phyloP scores from a whole-genome alignment of 2,113 vertebrate species.

The Pica pica region DNA sequence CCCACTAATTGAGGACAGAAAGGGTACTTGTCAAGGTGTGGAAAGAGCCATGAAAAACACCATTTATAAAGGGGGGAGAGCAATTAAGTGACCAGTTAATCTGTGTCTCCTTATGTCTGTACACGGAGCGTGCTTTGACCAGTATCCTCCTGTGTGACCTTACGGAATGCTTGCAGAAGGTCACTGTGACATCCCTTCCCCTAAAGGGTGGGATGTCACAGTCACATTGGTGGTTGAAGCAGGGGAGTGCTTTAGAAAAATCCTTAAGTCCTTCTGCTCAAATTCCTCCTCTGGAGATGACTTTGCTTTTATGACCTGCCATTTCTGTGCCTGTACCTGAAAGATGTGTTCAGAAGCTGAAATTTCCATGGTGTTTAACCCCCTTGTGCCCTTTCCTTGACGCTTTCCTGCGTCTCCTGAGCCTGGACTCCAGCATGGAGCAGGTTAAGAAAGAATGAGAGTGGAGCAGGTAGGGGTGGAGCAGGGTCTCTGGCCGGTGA shows the following conservation, averaged over 20 bases:
- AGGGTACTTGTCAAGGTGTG: not conserved
- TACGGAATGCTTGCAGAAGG: not conserved
- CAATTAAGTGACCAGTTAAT: not conserved
- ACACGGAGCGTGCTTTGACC: not conserved
- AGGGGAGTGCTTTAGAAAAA: not conserved
- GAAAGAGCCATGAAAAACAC: not conserved
- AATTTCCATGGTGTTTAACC: not conserved
- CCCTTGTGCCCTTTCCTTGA: not conserved
- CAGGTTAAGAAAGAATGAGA: not conserved
- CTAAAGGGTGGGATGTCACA: not conserved
- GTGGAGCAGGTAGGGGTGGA: not conserved
- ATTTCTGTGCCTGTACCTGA: not conserved
- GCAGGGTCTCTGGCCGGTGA: not conserved
- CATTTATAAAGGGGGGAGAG: not conserved
- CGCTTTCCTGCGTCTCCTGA: fast-evolving
- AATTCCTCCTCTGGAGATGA: not conserved
- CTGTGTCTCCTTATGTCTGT: not conserved
- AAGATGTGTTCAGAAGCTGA: not conserved
- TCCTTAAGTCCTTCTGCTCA: not conserved
- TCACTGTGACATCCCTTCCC: not conserved
- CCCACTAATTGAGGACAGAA: not conserved
- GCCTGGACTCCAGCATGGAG: not conserved
- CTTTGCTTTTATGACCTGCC: not conserved
- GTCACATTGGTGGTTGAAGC: not conserved
- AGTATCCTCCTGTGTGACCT: too few relatives aligned